These are phyloP conservation scores for Cremastinae sp. DNA, from an alignment of 2,888 invertebrate genomes.

Conservation along the genomic window DNA sequence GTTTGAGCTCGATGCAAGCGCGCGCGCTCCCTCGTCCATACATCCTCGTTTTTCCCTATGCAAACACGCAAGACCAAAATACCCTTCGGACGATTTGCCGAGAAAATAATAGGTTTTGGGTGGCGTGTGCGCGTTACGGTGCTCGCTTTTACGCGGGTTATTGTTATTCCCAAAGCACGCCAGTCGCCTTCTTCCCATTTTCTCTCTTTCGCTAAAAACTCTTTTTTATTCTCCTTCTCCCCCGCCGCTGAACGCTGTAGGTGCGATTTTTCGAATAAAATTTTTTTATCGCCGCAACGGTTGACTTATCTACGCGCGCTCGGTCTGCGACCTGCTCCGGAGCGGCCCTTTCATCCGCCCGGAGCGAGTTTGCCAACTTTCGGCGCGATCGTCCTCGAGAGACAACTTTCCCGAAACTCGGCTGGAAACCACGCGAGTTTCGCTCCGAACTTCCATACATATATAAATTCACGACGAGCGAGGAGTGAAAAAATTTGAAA, in stretches of 20 bases:
- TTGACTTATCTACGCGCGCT: too few relatives aligned
- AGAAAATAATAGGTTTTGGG: conserved; percentile 58
- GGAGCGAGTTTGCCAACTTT: too few relatives aligned
- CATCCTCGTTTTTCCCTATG: conserved; percentile 40
- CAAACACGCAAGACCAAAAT: conserved; percentile 61
- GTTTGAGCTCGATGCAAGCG: conserved; percentile 42
- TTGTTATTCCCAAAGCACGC: conserved; percentile 3
- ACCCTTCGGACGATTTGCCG: conserved; percentile 58
- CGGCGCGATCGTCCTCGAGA: too few relatives aligned
- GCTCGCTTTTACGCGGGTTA: conserved; percentile 50
- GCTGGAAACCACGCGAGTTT: too few relatives aligned
- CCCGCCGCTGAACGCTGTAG: neutral
- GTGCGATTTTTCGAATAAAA: conserved; percentile 6
- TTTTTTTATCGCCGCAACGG: neutral
- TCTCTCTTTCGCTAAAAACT: neutral
- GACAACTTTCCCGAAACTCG: too few relatives aligned
- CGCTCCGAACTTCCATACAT: too few relatives aligned
- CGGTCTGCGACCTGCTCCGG: too few relatives aligned
- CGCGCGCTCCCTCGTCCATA: conserved; percentile 30
- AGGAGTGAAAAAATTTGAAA: conserved; percentile 19
- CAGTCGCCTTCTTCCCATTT: neutral
- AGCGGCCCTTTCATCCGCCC: too few relatives aligned
- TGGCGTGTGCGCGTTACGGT: conserved; percentile 41
- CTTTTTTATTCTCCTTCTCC: neutral
- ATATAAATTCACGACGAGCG: too few relatives aligned